Conservation (phyloP, 2,888 invertebrate genomes). For the Acanthopleura granulata region DNA sequence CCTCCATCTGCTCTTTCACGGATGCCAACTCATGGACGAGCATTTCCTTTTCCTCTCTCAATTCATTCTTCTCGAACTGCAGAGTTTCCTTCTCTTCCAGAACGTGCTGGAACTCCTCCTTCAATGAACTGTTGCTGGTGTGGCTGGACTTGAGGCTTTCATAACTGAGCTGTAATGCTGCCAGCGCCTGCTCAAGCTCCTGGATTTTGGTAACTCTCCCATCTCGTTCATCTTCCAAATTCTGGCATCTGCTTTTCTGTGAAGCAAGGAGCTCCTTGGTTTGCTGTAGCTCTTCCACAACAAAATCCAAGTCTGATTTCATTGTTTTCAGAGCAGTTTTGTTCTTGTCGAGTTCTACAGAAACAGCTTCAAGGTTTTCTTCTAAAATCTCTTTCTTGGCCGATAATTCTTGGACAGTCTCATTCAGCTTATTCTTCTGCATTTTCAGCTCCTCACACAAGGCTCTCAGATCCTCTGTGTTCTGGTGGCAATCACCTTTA, state of each 20-base stretch:
- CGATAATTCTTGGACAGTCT: neutral
- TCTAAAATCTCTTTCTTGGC: neutral
- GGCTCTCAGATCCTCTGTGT: neutral
- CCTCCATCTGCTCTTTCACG: slow-evolving; percentile 45
- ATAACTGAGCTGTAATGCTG: neutral
- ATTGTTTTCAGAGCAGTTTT: neutral
- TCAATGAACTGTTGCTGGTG: slow-evolving; percentile 20
- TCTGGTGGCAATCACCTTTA: slow-evolving; percentile 13
- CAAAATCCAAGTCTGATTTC: slow-evolving; percentile 20
- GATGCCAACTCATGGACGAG: slow-evolving; percentile 34
- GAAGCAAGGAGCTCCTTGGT: neutral
- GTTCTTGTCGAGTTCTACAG: neutral
- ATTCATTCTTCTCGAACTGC: slow-evolving; percentile 45
- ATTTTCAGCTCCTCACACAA: slow-evolving; percentile 19
- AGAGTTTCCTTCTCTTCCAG: slow-evolving; percentile 42
- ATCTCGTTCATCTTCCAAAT: slow-evolving; percentile 10
- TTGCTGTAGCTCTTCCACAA: slow-evolving; percentile 23
- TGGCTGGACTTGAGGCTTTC: neutral
- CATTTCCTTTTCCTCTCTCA: slow-evolving; percentile 48
- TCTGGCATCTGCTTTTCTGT: slow-evolving; percentile 15
- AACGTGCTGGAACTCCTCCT: slow-evolving; percentile 38
- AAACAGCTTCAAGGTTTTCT: neutral
- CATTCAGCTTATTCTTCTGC: slow-evolving; percentile 12
- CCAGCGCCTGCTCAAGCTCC: neutral
- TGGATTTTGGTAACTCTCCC: neutral